A percentile compares a stretch with the other conserved stretches of the same genome.
Evolutionary conservation across 2,797 vertebrate species (phyloP).

Genomic region (Eulemur albifrons): DNA sequence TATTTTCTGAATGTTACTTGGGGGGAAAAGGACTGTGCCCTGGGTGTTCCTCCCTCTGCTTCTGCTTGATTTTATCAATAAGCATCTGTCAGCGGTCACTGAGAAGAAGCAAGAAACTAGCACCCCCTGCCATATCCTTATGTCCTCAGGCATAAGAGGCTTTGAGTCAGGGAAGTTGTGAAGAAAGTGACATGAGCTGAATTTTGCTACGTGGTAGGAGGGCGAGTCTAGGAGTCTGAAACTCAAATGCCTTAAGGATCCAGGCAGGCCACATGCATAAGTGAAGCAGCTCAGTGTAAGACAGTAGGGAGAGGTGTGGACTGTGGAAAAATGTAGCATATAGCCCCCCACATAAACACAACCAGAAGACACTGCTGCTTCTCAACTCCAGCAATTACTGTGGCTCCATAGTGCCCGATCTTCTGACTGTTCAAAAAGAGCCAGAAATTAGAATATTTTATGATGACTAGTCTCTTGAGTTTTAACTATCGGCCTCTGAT

Average conservation of each 20-base stretch:
- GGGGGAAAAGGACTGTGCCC: neutral
- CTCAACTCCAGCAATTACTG: neutral
- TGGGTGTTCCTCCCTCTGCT: neutral
- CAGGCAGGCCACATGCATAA: neutral
- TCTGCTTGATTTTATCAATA: neutral
- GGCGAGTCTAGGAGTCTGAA: neutral
- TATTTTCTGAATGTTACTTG: neutral
- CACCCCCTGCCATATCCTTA: neutral
- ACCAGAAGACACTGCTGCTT: neutral
- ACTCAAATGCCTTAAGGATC: neutral
- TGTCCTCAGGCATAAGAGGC: neutral
- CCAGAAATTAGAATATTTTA: neutral
- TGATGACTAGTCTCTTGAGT: neutral
- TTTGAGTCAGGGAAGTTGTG: neutral
- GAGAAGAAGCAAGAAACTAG: neutral
- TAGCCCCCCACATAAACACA: accelerated
- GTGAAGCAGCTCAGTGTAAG: neutral
- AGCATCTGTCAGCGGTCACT: neutral
- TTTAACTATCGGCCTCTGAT: neutral
- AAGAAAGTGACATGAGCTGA: neutral
- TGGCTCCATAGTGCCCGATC: neutral
- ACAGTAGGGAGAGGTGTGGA: neutral
- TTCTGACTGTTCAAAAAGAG: neutral
- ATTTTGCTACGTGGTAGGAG: neutral
- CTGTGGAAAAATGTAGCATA: neutral